phyloP scores from a whole-genome alignment of 2,113 vertebrate species.

The Gambusia holbrooki region DNA sequence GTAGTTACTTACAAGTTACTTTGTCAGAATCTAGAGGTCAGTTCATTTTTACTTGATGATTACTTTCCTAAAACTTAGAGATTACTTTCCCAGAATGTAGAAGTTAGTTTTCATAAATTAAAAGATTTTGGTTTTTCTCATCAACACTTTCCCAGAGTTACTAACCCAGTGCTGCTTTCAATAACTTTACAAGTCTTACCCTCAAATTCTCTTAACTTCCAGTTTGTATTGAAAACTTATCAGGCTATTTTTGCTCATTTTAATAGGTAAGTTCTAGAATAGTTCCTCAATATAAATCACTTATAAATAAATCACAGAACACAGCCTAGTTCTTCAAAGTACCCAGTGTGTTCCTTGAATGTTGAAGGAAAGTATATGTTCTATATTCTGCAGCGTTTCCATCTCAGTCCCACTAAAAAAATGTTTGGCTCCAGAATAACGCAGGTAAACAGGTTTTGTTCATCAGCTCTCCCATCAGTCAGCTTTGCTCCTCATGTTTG shows the following conservation, averaged over 20 bases:
- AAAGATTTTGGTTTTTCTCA: too few relatives aligned
- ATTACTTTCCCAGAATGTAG: too few relatives aligned
- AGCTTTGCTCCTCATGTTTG: slow-evolving; percentile 13
- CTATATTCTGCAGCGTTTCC: background rate
- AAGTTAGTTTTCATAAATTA: too few relatives aligned
- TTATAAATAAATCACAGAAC: background rate
- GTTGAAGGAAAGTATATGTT: background rate
- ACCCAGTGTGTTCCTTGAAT: background rate
- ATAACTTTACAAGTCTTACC: background rate
- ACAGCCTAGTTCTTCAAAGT: too few relatives aligned
- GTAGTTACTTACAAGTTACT: too few relatives aligned
- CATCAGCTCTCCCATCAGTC: background rate
- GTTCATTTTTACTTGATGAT: too few relatives aligned
- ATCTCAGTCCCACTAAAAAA: background rate
- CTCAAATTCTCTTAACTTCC: background rate
- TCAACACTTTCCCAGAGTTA: background rate
- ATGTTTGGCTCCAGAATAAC: too few relatives aligned
- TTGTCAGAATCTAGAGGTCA: too few relatives aligned
- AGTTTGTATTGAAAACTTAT: too few relatives aligned
- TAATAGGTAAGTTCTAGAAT: background rate
- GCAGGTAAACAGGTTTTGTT: too few relatives aligned
- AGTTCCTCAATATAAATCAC: background rate
- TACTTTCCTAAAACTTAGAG: too few relatives aligned
- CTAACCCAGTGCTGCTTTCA: background rate
- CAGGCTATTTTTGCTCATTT: background rate